phyloP scores from a whole-genome alignment of 2,113 vertebrate genomes.

The Tachysurus vachellii region DNA sequence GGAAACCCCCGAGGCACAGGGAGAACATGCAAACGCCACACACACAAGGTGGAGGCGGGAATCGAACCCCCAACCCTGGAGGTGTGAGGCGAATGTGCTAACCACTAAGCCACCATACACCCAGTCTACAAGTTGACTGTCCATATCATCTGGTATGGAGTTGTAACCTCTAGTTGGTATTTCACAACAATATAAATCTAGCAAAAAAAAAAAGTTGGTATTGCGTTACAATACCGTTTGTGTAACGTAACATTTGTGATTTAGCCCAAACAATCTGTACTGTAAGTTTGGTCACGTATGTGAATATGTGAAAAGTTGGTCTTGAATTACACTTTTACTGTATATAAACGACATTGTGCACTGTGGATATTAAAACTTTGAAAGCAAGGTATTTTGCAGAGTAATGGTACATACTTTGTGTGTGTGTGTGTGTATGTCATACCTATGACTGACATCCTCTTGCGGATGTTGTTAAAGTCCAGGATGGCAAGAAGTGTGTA shows the following conservation, averaged over 20 bases:
- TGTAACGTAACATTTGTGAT: neutral
- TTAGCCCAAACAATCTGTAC: neutral
- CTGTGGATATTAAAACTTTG: no score
- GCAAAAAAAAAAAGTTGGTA: no score
- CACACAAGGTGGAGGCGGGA: no score
- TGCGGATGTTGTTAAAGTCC: slow-evolving; percentile 92
- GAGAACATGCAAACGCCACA: no score
- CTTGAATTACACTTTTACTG: neutral
- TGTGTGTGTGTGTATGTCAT: slow-evolving; percentile 33
- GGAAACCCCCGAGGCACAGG: no score
- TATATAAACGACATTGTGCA: neutral
- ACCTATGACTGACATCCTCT: slow-evolving; percentile 97
- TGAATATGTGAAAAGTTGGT: neutral
- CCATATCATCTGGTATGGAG: neutral
- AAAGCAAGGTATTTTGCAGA: neutral
- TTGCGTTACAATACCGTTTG: no score
- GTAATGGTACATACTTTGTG: neutral
- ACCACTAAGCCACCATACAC: no score
- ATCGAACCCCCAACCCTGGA: no score
- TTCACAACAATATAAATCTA: neutral
- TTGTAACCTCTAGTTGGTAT: neutral
- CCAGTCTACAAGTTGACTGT: neutral
- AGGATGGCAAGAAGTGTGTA: slow-evolving; percentile 88
- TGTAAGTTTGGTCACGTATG: neutral
- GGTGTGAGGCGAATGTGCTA: no score